Conservation (phyloP, 2,797 vertebrate genomes). For the Simalia tracyae region DNA sequence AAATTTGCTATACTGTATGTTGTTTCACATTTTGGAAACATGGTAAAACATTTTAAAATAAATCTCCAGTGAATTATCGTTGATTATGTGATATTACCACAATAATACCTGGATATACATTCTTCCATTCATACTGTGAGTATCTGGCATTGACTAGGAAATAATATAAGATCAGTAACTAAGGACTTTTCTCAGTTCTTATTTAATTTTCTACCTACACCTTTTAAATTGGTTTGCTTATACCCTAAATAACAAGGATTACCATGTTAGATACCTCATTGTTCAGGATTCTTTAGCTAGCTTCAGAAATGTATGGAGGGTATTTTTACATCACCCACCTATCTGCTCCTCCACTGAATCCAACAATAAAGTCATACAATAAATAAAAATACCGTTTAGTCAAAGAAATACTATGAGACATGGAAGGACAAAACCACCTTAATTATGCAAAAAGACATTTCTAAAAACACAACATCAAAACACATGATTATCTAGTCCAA, state of each 20-base stretch:
- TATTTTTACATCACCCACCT: background rate
- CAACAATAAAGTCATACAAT: background rate
- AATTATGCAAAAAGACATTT: background rate
- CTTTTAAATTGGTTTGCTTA: background rate
- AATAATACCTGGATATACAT: accelerated
- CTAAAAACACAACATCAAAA: background rate
- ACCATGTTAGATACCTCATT: background rate
- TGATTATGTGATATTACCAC: background rate
- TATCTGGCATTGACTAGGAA: background rate
- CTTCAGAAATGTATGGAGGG: background rate
- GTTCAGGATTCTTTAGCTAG: background rate
- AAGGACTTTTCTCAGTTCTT: background rate
- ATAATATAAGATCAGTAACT: background rate
- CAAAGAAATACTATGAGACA: background rate
- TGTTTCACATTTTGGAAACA: background rate
- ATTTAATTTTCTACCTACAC: background rate
- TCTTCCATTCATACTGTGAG: background rate
- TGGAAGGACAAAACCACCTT: background rate
- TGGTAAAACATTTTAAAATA: background rate
- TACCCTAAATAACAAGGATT: background rate
- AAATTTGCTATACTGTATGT: background rate
- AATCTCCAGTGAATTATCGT: background rate
- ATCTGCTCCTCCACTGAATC: background rate
- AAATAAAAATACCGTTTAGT: background rate
- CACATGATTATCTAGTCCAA: background rate